These are phyloP conservation scores for Lucilia cuprina DNA, from an alignment of 1,140 invertebrate species.

Conservation along the genomic window DNA sequence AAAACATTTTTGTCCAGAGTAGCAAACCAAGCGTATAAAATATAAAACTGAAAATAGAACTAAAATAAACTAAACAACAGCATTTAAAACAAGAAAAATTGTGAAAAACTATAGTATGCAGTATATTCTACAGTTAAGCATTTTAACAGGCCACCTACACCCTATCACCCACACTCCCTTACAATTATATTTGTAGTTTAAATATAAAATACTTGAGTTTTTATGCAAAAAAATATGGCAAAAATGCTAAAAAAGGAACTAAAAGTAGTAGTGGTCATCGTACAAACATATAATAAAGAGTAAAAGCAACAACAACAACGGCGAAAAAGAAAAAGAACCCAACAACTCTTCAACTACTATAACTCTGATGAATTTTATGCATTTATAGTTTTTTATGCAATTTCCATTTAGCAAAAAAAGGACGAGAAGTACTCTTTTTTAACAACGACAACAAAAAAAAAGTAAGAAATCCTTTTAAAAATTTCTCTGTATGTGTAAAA, in stretches of 20 bases:
- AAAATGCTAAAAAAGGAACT: neutral
- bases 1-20: neutral
- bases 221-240: neutral
- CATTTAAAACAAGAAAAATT: neutral
- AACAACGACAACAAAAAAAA: neutral
- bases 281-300: neutral
- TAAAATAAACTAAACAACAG: neutral
- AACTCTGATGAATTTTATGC: slow-evolving; percentile 33
- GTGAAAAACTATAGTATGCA: neutral
- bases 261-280: neutral
- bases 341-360: neutral
- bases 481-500: neutral
- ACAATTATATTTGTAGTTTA: neutral
- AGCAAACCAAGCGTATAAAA: neutral
- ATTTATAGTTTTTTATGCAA: slow-evolving; percentile 32
- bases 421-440: too few species aligned
- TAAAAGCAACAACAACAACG: neutral
- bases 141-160: neutral
- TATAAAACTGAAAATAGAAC: neutral
- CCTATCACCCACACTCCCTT: neutral
- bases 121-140: neutral
- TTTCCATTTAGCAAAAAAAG: neutral
- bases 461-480: neutral
- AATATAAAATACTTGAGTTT: neutral
- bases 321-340: neutral